phyloP scores from a whole-genome alignment of 2,797 vertebrate genomes.

The Enteromius afrohamiltoni region DNA sequence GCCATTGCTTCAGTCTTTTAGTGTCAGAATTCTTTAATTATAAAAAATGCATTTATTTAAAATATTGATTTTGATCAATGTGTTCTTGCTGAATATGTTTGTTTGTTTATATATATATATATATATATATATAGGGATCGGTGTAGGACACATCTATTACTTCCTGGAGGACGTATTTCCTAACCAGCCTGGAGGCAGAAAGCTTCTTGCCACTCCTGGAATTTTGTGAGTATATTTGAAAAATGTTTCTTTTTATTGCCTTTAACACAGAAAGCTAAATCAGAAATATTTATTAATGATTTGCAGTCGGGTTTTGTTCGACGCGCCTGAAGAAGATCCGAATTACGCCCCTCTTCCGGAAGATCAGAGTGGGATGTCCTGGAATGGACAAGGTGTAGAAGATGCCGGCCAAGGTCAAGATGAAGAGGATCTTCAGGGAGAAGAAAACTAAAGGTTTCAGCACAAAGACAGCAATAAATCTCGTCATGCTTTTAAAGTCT shows the following conservation, averaged over 20 bases:
- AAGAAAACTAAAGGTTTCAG: constrained; percentile 25
- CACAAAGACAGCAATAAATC: neutral
- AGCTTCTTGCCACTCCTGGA: constrained; percentile 91
- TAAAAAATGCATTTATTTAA: neutral
- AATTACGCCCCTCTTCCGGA: constrained; percentile 95
- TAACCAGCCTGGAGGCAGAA: constrained; percentile 92
- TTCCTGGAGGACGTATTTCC: constrained; percentile 98
- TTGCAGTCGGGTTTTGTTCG: constrained; percentile 92
- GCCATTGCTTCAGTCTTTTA: neutral
- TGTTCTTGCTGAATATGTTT: neutral
- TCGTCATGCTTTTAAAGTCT: neutral
- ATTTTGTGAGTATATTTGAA: constrained; percentile 83
- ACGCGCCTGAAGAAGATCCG: constrained; percentile 91
- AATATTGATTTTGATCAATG: neutral
- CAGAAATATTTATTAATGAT: neutral
- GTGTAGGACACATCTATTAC: constrained; percentile 96
- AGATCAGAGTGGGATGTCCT: constrained; percentile 67
- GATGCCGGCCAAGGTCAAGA: constrained; percentile 10
- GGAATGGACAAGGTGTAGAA: constrained; percentile 29
- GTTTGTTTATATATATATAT: neutral
- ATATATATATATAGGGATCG: constrained; percentile 82
- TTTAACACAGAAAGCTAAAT: neutral
- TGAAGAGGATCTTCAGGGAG: constrained; percentile 21
- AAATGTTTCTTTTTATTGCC: neutral
- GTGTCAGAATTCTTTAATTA: neutral